A percentile compares a stretch with the other conserved stretches of the same genome.
Evolutionary conservation across 1,140 invertebrate genomes (phyloP).

Genomic region (Zaprionus kolodkinae): DNA sequence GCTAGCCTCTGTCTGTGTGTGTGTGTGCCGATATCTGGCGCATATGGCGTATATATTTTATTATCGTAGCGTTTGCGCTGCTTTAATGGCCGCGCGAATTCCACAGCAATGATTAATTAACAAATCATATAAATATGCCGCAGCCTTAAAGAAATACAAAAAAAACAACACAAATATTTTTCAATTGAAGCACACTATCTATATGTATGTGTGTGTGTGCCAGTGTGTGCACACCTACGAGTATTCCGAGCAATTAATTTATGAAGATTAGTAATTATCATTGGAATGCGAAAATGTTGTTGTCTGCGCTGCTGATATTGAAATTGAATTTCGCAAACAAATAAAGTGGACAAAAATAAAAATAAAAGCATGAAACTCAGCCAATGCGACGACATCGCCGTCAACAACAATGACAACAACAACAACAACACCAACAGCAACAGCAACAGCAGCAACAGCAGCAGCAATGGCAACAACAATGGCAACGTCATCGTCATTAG

Average conservation of each 20-base stretch:
- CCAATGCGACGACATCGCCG: slow-evolving; percentile 22
- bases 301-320: slow-evolving; percentile 72
- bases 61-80: slow-evolving; percentile 59
- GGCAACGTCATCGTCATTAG: slow-evolving; percentile 67
- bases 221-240: slow-evolving; percentile 36
- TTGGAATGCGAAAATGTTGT: slow-evolving; percentile 78
- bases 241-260: slow-evolving; percentile 72
- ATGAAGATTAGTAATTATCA: slow-evolving; percentile 80
- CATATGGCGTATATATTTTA: slow-evolving; percentile 72
- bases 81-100: slow-evolving; percentile 71
- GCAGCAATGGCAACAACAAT: slow-evolving; percentile 19
- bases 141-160: slow-evolving; percentile 47
- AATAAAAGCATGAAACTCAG: slow-evolving; percentile 21
- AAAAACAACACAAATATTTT: slow-evolving; percentile 51
- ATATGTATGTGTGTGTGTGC: slow-evolving; percentile 17
- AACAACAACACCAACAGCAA: slow-evolving; percentile 20
- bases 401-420: slow-evolving; percentile 9
- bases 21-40: slow-evolving; percentile 39
- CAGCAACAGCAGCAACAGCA: slow-evolving; percentile 6
- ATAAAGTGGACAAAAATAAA: slow-evolving; percentile 35
- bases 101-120: slow-evolving; percentile 80
- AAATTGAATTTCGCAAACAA: slow-evolving; percentile 74
- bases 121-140: slow-evolving; percentile 60
- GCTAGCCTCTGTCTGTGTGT: neutral
- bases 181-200: slow-evolving; percentile 63